Base-by-base conservation (phyloP, 2,888 invertebrate species). In the Cylindroiulus punctatus region DNA sequence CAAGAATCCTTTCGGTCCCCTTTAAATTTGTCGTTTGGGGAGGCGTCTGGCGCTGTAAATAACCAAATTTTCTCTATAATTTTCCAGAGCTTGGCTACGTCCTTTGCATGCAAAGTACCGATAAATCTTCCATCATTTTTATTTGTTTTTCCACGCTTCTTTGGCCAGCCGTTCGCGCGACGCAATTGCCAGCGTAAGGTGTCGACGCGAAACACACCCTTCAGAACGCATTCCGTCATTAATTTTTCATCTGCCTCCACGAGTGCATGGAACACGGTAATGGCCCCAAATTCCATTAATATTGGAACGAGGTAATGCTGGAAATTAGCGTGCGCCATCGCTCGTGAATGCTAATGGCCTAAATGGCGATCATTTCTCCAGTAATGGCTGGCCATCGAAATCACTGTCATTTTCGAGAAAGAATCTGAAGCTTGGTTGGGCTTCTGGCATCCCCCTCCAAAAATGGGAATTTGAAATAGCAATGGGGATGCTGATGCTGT, bases 91-190 rank as follows among this genome's bases (percentile, higher is more conserved):
- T 65, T 65, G 65, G 65, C 65, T 65, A 26, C 65, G 65, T 65
- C 65, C 12, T 65, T 65, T 26, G 65, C 65, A 65, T 65, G 65
- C 65, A 65, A 65, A 65, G 65, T 65, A 10, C 65, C 65, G 65
- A 65, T 65, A 65, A 65, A 65, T 65, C 65, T 65, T 65, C 65
- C 65, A 65, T 65, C 65, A 65, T 65, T 65, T 65, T 65, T 65
- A 65, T 65, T 65, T 65, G 65, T 65, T 65, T 65, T 65, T 65
- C 65, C 65, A 65, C 65, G 65, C 65, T 65, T 22, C 65, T 65
- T 65, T 65, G 65, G 65, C 65, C 65, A 65, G 22, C 65, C 44
- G 36, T 36, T 36, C 7, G 36, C 36, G 7, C 36, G 36, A 36
- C 36, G 44, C 44, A 44, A 26, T 65, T 65, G 22, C 26, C 65